Evolutionary conservation across 2,888 invertebrate genomes (phyloP), one percentile per base, ranked within the genome.

Genomic region (Watsonalla binaria): DNA sequence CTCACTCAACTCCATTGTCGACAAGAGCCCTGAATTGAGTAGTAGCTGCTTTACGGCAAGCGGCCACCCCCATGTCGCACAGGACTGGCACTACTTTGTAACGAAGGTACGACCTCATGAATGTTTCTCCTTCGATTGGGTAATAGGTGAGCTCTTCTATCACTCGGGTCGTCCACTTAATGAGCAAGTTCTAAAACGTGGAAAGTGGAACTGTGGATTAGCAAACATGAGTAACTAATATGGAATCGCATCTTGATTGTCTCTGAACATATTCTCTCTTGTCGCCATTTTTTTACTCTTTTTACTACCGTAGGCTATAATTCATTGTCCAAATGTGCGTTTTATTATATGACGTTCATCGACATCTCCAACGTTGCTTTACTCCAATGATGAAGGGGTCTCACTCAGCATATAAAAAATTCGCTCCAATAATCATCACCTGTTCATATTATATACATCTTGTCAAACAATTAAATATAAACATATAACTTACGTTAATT

Each of bases 61-160:
- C 70, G 0, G 45, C 13, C 0, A 74, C 77, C 0, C 73, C 68
- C 7, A 86, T 62, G 11, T 62, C 57, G 51, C 90, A 90, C 65
- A 86, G 65, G 0, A 81, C 48, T 0, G 88, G 85, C 0, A 85
- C 86, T n/a, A 90, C 52, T 57, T 86, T 84, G 56, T 71, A 83
- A 8, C 90, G 80, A 45, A 88, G 66, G 63, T 87, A 89, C 0
- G 84, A 78, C 2, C 63, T 64, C 85, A 90, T 88, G 68, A 86
- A 90, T 2, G 61, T 34, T 13, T 90, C 90, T 0, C 55, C 55
- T 0, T 55, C 0, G 0, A 46, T 37, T 0, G 81, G 79, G 6
- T 53, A 39, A 66, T 90, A 90, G 0, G 67, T 70, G 4, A 90
- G 58, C 0, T 68, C 51, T 0, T 0, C 52, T 64, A 90, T 89